Evolutionary conservation across 37 sponge, comb jelly and placozoan species (phyloP), one percentile per base, ranked within the genome.

Genomic region (Tethya wilhelma): DNA sequence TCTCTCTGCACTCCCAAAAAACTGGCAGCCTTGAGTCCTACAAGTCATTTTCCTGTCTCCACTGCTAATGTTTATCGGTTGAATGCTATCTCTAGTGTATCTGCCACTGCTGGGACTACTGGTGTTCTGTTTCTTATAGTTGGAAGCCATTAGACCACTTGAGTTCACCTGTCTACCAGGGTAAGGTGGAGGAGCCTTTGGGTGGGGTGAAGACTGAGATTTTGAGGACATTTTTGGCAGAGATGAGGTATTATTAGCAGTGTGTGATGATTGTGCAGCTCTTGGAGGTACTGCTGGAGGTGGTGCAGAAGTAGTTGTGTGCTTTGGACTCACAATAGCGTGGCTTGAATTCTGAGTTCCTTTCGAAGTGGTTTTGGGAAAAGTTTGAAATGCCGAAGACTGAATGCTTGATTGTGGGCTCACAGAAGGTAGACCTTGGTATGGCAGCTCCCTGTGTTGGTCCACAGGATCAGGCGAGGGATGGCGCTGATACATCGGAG

Each of bases 41-140:
- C 91, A 91, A 2, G 26, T 38, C 38, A 42, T 37, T 26, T 71
- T 32, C 55, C 69, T 43, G 38, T 34, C 53, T 11, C 38, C 67
- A n/a, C n/a, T n/a, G n/a, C n/a, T n/a, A n/a, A n/a, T n/a, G n/a
- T n/a, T n/a, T n/a, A n/a, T n/a, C n/a, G 90, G 81, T 32, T 75
- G 59, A 12, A 91, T 82, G 32, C 44, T 73, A 53, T 91, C 87
- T 32, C 86, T 59, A 14, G 82, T 43, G 42, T 90, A 86, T 0
- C 82, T 68, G 3, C 74, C 64, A 38, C 44, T 59, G 25, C 28
- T 31, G 40, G 73, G 31, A 22, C 49, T 49, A n/a, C n/a, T n/a
- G n/a, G 55, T 12, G 28, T 8, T 5, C 12, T 6, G 4, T 59
- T 59, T 59, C 62, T 59, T 59, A 12, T 29, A 59, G 4, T 29